Percentiles rank a stretch among this genome's conserved stretches.
Conservation (phyloP, 1,140 invertebrate species). For the Ephestia elutella region DNA sequence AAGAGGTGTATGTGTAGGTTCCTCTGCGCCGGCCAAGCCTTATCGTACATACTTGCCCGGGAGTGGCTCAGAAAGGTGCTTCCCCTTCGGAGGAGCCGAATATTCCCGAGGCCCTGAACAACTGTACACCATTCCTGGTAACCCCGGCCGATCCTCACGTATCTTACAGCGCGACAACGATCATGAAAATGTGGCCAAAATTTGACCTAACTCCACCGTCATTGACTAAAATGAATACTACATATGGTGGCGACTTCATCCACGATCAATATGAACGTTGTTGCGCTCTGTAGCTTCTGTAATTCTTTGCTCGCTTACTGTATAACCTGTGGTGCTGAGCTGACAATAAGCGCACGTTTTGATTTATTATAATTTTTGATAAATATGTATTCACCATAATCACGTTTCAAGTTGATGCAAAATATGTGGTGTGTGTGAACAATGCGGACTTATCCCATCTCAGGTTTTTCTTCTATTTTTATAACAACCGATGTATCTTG, state of each 20-base stretch:
- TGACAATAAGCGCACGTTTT: constrained; percentile 20
- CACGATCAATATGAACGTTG: too few relatives aligned
- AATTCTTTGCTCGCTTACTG: constrained; percentile 58
- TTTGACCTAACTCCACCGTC: too few relatives aligned
- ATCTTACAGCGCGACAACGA: background rate
- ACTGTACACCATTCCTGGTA: constrained; percentile 77
- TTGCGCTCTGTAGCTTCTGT: constrained; percentile 28
- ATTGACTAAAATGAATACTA: too few relatives aligned
- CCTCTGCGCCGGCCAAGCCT: constrained; percentile 78
- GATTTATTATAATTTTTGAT: constrained; percentile 7
- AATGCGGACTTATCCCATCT: background rate
- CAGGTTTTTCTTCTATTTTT: background rate
- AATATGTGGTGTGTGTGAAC: background rate
- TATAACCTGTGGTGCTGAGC: constrained; percentile 25
- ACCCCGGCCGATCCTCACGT: constrained; percentile 33
- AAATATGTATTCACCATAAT: background rate
- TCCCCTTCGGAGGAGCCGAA: constrained; percentile 73
- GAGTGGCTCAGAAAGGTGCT: constrained; percentile 73
- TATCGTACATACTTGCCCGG: constrained; percentile 75
- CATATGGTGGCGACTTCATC: too few relatives aligned
- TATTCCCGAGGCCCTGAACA: constrained; percentile 69
- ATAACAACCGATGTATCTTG: too few relatives aligned
- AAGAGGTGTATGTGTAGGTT: constrained; percentile 56
- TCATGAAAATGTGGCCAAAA: too few relatives aligned
- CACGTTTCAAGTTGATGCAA: background rate